Evolutionary conservation across 2,888 invertebrate species (phyloP).

Genomic region (Nomada fucata): DNA sequence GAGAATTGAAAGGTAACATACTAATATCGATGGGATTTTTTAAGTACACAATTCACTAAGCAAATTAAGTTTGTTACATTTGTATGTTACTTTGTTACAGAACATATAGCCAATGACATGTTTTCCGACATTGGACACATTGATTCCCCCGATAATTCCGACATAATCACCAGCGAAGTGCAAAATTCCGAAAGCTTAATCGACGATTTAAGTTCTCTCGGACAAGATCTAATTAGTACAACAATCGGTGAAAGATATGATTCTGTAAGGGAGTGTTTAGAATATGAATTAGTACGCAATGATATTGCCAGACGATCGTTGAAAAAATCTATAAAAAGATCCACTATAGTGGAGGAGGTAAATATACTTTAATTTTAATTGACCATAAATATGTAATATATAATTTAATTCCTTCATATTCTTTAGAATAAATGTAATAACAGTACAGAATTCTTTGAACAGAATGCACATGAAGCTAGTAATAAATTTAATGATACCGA

Average conservation of each 20-base stretch:
- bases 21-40: constrained; percentile 69
- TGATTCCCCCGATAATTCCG: constrained; percentile 93
- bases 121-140: constrained; percentile 89
- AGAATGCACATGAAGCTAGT: constrained; percentile 10
- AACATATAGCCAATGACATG: constrained; percentile 80
- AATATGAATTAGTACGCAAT: constrained; percentile 84
- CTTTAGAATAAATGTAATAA: constrained; percentile 51
- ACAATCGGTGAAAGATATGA: constrained; percentile 88
- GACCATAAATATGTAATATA: background rate
- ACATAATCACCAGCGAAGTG: constrained; percentile 89
- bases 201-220: constrained; percentile 90
- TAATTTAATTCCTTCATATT: constrained; percentile 13
- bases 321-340: constrained; percentile 43
- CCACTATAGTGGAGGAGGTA: constrained; percentile 67
- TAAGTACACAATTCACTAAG: background rate
- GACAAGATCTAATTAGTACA: constrained; percentile 89
- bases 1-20: constrained; percentile 74
- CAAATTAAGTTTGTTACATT: constrained; percentile 6
- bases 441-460: constrained; percentile 46
- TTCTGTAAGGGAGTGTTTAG: constrained; percentile 87
- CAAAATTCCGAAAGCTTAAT: constrained; percentile 91
- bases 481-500: constrained; percentile 36
- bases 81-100: constrained; percentile 74
- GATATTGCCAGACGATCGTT: constrained; percentile 86
- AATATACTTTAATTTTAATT: background rate